Percentiles rank a stretch among this genome's conserved stretches.
These are phyloP conservation scores for Petrocephalus schoutedeni DNA, from an alignment of 2,797 vertebrate genomes.

Conservation along the genomic window DNA sequence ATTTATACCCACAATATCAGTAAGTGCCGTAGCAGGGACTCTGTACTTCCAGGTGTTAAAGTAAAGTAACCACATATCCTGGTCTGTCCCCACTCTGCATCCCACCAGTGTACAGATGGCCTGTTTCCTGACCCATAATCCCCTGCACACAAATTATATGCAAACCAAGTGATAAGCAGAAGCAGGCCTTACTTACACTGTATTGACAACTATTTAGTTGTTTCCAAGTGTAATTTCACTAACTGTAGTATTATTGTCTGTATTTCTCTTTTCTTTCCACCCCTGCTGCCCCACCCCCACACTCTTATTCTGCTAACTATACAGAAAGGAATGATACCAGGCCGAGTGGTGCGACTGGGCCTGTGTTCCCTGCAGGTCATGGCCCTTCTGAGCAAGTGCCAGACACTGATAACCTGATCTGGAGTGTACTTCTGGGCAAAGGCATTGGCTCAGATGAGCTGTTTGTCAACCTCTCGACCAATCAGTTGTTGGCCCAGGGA, in stretches of 20 bases:
- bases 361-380: conserved; percentile 46
- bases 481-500: conserved; percentile 72
- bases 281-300: background rate
- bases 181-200: background rate
- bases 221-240: background rate
- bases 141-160: background rate
- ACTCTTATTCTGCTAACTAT: conserved; percentile 12
- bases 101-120: background rate
- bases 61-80: background rate
- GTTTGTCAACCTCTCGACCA: conserved; percentile 73
- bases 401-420: conserved; percentile 76
- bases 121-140: background rate
- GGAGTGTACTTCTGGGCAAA: conserved; percentile 66
- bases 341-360: conserved; percentile 56
- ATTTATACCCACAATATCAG: background rate
- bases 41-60: background rate
- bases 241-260: background rate
- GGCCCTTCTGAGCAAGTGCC: conserved; percentile 61
- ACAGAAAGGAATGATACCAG: conserved; percentile 74
- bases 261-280: background rate
- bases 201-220: background rate
- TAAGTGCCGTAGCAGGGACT: background rate
- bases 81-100: background rate
- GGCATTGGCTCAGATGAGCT: conserved; percentile 62
- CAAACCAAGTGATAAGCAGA: background rate